Evolutionary conservation across 2,113 vertebrate genomes (phyloP).

Genomic region (Leucopsar rothschildi): DNA sequence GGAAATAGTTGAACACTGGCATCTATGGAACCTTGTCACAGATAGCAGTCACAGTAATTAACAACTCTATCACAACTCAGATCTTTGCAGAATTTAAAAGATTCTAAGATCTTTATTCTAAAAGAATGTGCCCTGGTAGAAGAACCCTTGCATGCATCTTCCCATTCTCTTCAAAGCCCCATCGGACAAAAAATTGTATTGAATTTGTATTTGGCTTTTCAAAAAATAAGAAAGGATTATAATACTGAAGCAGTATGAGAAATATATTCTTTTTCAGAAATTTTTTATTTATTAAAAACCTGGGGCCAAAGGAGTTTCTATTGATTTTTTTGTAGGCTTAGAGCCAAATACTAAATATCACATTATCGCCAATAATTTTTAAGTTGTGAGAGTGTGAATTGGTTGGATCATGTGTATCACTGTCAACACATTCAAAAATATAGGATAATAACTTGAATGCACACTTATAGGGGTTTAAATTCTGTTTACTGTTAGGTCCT

Average conservation of each 20-base stretch:
- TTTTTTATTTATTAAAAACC: background rate
- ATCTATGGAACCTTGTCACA: background rate
- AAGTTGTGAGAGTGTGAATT: constrained; percentile 4
- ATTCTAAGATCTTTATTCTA: background rate
- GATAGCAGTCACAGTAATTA: background rate
- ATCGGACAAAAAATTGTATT: background rate
- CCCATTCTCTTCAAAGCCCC: background rate
- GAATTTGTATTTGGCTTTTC: background rate
- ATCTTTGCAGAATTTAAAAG: background rate
- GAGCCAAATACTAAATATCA: background rate
- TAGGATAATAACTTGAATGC: constrained; percentile 31
- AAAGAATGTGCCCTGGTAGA: background rate
- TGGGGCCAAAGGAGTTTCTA: background rate
- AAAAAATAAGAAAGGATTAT: constrained; percentile 28
- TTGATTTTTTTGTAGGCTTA: background rate
- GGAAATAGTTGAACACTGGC: background rate
- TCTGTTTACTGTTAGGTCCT: constrained; percentile 27
- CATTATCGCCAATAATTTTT: constrained; percentile 44
- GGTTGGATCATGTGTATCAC: constrained; percentile 33
- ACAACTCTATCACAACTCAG: background rate
- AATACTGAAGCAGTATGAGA: background rate
- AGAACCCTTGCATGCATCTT: background rate
- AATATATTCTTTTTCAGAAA: background rate
- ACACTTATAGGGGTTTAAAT: constrained; percentile 45
- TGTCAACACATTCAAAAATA: constrained; percentile 49